These are phyloP conservation scores for Triops longicaudatus DNA, from an alignment of 1,140 invertebrate species.

Conservation along the genomic window DNA sequence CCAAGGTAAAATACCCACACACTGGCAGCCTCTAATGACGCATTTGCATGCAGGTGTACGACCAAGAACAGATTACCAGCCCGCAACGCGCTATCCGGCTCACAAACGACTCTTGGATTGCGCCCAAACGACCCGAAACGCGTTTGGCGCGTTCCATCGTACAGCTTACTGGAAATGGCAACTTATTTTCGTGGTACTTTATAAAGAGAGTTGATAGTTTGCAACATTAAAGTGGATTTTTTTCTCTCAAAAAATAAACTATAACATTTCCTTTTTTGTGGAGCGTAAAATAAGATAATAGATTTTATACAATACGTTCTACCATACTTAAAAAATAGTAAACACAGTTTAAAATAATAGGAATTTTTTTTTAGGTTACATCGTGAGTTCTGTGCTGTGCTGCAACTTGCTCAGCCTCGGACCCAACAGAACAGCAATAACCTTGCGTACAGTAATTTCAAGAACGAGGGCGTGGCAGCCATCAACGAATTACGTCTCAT, in stretches of 20 bases:
- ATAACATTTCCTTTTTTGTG: too few species aligned
- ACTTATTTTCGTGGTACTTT: background rate
- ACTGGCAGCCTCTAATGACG: background rate
- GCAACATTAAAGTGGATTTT: background rate
- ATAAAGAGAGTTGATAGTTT: background rate
- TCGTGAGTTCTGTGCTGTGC: background rate
- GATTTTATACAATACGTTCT: too few species aligned
- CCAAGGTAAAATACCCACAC: background rate
- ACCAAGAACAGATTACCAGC: background rate
- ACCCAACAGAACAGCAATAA: background rate
- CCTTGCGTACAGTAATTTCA: background rate
- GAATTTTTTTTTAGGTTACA: conserved; percentile 1
- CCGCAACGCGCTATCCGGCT: background rate
- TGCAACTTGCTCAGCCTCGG: background rate
- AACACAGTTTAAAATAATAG: too few species aligned
- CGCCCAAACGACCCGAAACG: background rate
- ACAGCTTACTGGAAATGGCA: background rate
- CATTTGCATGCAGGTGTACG: background rate
- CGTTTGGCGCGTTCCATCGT: background rate
- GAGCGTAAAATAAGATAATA: too few species aligned
- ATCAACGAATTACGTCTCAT: background rate
- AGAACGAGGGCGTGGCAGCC: background rate
- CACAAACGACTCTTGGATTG: background rate
- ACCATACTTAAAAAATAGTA: too few species aligned
- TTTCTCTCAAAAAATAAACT: too few species aligned